These are phyloP conservation scores for Catalaphyllia jardinei DNA, from an alignment of 64 coral and sea anemone genomes.

Conservation along the genomic window DNA sequence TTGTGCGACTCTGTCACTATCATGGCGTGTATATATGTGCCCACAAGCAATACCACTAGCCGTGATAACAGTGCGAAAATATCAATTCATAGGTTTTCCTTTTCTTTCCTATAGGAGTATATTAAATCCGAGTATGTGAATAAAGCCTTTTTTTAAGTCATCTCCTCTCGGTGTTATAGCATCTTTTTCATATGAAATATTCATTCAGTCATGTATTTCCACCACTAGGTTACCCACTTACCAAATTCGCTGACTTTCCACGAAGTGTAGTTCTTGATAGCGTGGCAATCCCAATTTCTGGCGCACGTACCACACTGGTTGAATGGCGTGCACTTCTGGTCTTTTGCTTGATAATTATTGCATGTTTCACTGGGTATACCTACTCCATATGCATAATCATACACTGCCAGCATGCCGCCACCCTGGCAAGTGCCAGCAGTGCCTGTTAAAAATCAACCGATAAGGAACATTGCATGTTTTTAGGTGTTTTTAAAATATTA, in stretches of 20 bases:
- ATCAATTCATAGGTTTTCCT: too few species aligned
- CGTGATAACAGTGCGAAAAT: too few species aligned
- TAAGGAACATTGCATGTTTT: not conserved
- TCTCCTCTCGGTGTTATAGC: too few species aligned
- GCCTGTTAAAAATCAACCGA: conserved; percentile 38
- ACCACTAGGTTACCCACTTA: not conserved
- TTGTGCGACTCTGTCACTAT: too few species aligned
- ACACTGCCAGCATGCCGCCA: conserved; percentile 87
- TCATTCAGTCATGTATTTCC: not conserved
- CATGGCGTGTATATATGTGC: too few species aligned
- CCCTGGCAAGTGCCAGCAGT: conserved; percentile 83
- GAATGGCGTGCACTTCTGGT: conserved; percentile 65
- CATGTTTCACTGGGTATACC: conserved; percentile 97
- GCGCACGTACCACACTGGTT: conserved; percentile 89
- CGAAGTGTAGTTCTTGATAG: conserved; percentile 81
- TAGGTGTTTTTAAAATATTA: not conserved
- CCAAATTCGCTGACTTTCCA: conserved; percentile 97
- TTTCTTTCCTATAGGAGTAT: too few species aligned
- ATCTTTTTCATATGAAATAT: too few species aligned
- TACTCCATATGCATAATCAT: conserved; percentile 69
- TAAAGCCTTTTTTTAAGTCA: too few species aligned
- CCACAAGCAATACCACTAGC: too few species aligned
- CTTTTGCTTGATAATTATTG: conserved; percentile 98
- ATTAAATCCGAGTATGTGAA: too few species aligned
- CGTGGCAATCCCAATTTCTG: conserved; percentile 55